Conservation (phyloP, 1,140 invertebrate species). For the Tetramorium alpestre region DNA sequence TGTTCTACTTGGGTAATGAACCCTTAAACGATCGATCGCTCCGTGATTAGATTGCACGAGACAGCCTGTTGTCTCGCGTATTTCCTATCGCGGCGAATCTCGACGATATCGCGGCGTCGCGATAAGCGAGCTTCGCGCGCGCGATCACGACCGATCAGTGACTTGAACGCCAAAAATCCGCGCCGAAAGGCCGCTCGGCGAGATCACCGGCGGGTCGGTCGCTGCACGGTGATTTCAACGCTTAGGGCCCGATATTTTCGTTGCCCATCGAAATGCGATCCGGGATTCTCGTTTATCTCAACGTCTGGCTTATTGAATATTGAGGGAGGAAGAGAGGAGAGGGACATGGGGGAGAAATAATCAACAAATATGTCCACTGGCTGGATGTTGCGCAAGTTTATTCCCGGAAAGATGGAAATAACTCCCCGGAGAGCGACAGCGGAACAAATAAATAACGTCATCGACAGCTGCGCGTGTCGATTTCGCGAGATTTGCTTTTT, state of each 20-base stretch:
- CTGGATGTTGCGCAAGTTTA: not conserved
- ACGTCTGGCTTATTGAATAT: not conserved
- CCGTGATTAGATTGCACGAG: not conserved
- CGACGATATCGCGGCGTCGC: not conserved
- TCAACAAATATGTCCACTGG: not conserved
- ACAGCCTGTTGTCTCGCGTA: too few relatives aligned
- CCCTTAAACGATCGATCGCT: not conserved
- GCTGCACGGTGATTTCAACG: conserved; percentile 66
- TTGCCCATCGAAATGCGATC: not conserved
- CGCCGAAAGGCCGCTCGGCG: conserved; percentile 27
- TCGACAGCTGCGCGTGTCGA: not conserved
- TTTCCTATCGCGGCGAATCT: not conserved
- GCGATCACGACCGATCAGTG: conserved; percentile 26
- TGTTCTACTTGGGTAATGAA: not conserved
- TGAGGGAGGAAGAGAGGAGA: too few relatives aligned
- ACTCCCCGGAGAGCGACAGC: not conserved
- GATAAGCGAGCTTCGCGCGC: not conserved
- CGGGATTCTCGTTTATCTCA: not conserved
- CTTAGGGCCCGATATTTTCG: conserved; percentile 35
- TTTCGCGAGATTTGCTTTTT: not conserved
- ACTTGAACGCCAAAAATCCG: conserved; percentile 56
- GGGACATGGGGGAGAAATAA: too few relatives aligned
- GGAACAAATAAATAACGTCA: not conserved
- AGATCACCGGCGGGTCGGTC: conserved; percentile 49
- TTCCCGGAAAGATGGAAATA: not conserved